Base-by-base conservation (phyloP, 2,888 invertebrate genomes). In the Noctua pronuba region DNA sequence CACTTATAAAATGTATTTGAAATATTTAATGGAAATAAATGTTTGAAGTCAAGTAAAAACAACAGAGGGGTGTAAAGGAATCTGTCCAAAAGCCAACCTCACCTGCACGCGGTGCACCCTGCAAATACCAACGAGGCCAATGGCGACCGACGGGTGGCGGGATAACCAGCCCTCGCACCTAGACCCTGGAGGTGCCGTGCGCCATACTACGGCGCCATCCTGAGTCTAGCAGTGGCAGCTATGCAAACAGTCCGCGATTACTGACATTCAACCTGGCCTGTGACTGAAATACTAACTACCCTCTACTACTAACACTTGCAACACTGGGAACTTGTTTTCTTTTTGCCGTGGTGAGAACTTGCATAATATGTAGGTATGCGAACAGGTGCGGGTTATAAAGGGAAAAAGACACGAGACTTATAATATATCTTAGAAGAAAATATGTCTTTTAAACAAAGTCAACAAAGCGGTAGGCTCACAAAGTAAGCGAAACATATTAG, bases 111-210 rank as follows among this genome's bases (percentile, higher is more conserved):
- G 84, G 84, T 84, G 67, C 84, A 82, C 84, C 84, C 84, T 84
- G 84, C 84, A 65, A 85, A 84, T 75, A 84, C 84, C 69, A 78
- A 84, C 84, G 84, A 84, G 84, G 84, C 86, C 21, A 18, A 77
- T 84, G 84, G 86, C 84, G 84, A 86, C 84, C 84, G 84, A 86
- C 69, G 83, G 86, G 73, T 84, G 84, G 84, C 84, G 84, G 84
- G 83, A 84, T 84, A 84, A 86, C 84, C 84, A 85, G 67, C 86
- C 84, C 60, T n/a, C 24, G 62, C 77, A 73, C 77, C 84, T 84
- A 86, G 84, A 60, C 86, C 83, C 84, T 16, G 83, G 86, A 85
- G 13, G 44, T 16, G 73, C 44, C 52, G 75, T 5, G 60, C 65
- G 11, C 18, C 44, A 18, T 5, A 31, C 64, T n/a, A 18, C 62